These are phyloP conservation scores for Emydocephalus ijimae DNA, from an alignment of 2,113 vertebrate species.

Conservation along the genomic window DNA sequence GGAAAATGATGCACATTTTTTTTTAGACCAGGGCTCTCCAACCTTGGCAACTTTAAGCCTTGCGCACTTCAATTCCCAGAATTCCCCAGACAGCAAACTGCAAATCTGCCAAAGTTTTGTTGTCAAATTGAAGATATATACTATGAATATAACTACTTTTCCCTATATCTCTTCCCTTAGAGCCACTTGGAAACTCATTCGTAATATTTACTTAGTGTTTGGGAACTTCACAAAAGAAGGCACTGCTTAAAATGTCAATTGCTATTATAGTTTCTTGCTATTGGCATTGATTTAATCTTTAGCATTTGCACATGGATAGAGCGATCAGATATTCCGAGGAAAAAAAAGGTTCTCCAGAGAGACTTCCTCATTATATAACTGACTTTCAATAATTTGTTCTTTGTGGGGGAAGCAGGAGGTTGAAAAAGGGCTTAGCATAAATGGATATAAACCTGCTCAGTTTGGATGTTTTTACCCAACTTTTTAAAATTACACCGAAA, in stretches of 20 bases:
- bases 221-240: not conserved
- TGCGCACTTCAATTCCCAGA: too few relatives aligned
- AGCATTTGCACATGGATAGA: not conserved
- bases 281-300: not conserved
- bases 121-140: not conserved
- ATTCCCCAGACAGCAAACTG: too few relatives aligned
- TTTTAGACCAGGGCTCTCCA: too few relatives aligned
- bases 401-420: too few relatives aligned
- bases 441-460: not conserved
- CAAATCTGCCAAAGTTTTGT: not conserved
- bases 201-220: not conserved
- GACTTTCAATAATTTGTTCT: not conserved
- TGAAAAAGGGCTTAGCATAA: not conserved
- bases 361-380: not conserved
- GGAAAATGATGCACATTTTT: not conserved
- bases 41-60: too few relatives aligned
- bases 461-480: not conserved
- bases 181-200: not conserved
- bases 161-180: not conserved
- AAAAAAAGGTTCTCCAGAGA: not conserved
- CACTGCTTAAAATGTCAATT: not conserved
- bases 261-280: not conserved
- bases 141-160: not conserved
- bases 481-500: not conserved
- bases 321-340: not conserved